Evolutionary conservation across 2,113 vertebrate genomes (phyloP).

Genomic region (Parus major): DNA sequence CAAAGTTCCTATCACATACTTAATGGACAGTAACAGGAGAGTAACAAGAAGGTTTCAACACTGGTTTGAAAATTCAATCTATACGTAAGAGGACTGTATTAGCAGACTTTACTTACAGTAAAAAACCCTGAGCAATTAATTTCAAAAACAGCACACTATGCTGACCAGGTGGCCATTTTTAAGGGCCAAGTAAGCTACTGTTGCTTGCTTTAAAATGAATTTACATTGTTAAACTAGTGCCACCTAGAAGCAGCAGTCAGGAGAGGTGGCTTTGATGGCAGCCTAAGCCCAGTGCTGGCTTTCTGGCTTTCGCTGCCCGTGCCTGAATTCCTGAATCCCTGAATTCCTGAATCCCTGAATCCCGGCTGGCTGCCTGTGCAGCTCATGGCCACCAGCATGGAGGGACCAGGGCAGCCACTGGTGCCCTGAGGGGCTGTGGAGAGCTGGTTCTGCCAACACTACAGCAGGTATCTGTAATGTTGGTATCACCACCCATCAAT

Average conservation of each 20-base stretch:
- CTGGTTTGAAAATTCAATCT: neutral
- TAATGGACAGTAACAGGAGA: no score
- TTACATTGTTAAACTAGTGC: neutral
- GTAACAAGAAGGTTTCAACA: neutral
- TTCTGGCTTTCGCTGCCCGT: neutral
- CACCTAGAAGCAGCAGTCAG: neutral
- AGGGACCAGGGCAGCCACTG: neutral
- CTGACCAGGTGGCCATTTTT: neutral
- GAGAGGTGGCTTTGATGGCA: neutral
- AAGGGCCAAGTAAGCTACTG: neutral
- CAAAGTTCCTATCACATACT: neutral
- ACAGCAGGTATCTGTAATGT: neutral
- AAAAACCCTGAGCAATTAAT: neutral
- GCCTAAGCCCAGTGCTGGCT: neutral
- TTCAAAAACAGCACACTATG: neutral
- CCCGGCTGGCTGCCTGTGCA: neutral
- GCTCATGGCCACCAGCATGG: fast-evolving
- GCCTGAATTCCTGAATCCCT: neutral
- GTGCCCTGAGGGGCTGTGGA: neutral
- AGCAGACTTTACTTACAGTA: neutral
- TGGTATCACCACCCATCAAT: no score
- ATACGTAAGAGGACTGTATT: neutral
- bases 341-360: neutral
- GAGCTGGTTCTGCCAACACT: neutral
- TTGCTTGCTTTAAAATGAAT: neutral